These are phyloP conservation scores for Syritta pipiens DNA, from an alignment of 2,888 invertebrate species.

Conservation along the genomic window DNA sequence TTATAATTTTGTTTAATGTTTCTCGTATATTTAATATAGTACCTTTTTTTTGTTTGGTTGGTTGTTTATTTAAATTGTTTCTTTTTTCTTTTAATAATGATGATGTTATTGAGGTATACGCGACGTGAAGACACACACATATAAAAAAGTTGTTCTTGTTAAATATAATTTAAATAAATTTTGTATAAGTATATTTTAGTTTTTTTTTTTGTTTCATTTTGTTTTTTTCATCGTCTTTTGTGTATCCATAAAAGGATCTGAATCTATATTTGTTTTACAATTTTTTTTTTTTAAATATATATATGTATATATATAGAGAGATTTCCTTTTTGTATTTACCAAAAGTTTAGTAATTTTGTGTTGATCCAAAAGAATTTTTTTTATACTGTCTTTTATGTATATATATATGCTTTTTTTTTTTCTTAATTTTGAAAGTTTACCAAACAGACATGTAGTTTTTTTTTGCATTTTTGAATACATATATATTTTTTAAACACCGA, in stretches of 20 bases:
- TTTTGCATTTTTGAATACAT: slow-evolving; percentile 28
- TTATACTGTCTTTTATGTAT: slow-evolving; percentile 43
- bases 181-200: slow-evolving; percentile 63
- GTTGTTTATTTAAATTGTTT: slow-evolving; percentile 20
- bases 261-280: slow-evolving; percentile 16
- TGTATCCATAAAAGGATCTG: slow-evolving; percentile 66
- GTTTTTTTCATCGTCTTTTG: slow-evolving; percentile 52
- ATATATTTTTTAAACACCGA: slow-evolving; percentile 61
- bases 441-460: slow-evolving; percentile 67
- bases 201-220: slow-evolving; percentile 27
- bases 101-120: slow-evolving; percentile 81
- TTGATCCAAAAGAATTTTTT: slow-evolving; percentile 49
- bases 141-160: slow-evolving; percentile 72
- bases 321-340: slow-evolving; percentile 27
- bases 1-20: slow-evolving; percentile 45
- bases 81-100: slow-evolving; percentile 63
- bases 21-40: slow-evolving; percentile 44
- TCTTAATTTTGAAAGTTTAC: slow-evolving; percentile 67
- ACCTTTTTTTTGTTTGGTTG: no score
- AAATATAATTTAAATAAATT: slow-evolving; percentile 58
- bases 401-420: slow-evolving; percentile 54
- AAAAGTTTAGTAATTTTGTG: slow-evolving; percentile 55
- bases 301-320: slow-evolving; percentile 40
- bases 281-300: slow-evolving; percentile 49
- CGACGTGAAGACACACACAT: slow-evolving; percentile 81